phyloP scores from a whole-genome alignment of 2,113 vertebrate genomes.

The Columbina picui region DNA sequence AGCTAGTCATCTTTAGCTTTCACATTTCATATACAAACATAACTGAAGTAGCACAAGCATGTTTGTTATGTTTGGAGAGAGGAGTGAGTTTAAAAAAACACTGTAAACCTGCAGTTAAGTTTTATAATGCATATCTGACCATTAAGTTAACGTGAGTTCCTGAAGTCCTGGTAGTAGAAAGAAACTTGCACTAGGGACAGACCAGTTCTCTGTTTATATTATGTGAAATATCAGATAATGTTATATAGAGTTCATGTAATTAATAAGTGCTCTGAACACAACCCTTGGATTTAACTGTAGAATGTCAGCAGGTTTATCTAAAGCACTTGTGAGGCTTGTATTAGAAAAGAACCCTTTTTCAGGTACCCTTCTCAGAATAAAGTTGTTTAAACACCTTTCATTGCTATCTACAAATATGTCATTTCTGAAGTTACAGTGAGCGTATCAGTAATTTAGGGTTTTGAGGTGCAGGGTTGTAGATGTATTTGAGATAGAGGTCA shows the following conservation, averaged over 20 bases:
- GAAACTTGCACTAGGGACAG: background rate
- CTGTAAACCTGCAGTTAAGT: background rate
- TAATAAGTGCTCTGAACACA: background rate
- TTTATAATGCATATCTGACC: background rate
- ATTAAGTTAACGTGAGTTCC: background rate
- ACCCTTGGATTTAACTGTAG: background rate
- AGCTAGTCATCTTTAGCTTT: background rate
- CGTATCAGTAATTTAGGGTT: background rate
- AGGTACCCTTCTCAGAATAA: background rate
- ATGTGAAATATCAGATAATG: background rate
- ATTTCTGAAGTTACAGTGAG: background rate
- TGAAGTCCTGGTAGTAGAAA: background rate
- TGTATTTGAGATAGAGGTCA: background rate
- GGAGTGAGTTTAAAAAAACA: background rate
- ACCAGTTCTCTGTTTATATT: background rate
- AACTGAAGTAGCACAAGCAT: background rate
- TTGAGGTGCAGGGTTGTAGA: background rate
- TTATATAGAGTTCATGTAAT: background rate
- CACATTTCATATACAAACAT: accelerated
- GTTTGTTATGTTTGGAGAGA: background rate
- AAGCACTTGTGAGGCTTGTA: background rate
- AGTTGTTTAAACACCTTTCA: background rate
- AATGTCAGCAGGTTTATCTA: background rate
- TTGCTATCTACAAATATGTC: background rate
- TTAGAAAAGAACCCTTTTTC: background rate